These are phyloP conservation scores for Phytoseiulus persimilis DNA, from an alignment of 2,888 invertebrate species.

Conservation along the genomic window DNA sequence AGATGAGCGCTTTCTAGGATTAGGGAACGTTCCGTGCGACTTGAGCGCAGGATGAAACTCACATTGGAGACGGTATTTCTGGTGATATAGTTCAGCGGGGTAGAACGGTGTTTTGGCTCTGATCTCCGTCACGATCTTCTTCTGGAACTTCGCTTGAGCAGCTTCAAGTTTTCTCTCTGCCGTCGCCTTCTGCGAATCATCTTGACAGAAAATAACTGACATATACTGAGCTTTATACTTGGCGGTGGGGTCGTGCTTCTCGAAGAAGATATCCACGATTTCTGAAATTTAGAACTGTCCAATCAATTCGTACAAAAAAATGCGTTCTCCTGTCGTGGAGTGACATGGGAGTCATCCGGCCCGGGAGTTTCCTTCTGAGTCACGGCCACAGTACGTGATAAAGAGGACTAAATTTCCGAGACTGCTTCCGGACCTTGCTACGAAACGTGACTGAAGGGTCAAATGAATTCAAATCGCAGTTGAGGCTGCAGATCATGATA, in stretches of 20 bases:
- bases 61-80: slow-evolving; percentile 33
- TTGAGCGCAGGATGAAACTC: not conserved
- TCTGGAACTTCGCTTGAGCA: not conserved
- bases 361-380: too few species aligned
- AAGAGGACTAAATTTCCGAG: too few species aligned
- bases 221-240: slow-evolving; percentile 46
- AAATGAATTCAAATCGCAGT: too few species aligned
- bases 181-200: not conserved
- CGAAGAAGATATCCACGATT: slow-evolving; percentile 51
- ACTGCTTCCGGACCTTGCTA: too few species aligned
- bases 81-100: slow-evolving; percentile 21
- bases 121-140: slow-evolving; percentile 7
- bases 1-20: too few species aligned
- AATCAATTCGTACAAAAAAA: not conserved
- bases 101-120: slow-evolving; percentile 9
- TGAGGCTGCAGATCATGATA: too few species aligned
- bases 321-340: too few species aligned
- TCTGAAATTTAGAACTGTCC: slow-evolving; percentile 40
- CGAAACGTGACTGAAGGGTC: too few species aligned
- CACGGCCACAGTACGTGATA: too few species aligned
- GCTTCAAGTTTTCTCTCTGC: not conserved
- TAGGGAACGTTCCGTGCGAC: too few species aligned
- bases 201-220: slow-evolving; percentile 14
- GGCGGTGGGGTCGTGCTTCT: slow-evolving; percentile 50
- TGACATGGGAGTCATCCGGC: too few species aligned